Conservation (phyloP, 2,797 vertebrate genomes). For the Anomalospiza imberbis region DNA sequence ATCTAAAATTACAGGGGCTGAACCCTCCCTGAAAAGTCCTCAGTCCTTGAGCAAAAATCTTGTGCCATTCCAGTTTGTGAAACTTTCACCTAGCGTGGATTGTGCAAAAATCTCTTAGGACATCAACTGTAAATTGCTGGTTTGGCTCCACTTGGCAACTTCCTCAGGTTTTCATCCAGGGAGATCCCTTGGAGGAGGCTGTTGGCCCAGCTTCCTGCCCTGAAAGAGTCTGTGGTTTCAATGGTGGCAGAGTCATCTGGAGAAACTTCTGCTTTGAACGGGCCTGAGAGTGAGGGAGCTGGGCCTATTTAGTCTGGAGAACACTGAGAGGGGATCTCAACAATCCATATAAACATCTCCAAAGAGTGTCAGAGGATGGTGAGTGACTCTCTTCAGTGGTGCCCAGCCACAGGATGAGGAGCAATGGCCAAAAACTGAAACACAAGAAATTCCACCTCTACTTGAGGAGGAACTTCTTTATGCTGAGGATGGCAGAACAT, state of each 20-base stretch:
- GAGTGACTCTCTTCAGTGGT: not conserved
- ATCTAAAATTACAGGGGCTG: not conserved
- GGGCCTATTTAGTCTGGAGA: not conserved
- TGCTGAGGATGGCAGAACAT: not conserved
- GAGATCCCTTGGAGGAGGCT: not conserved
- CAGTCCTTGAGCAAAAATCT: not conserved
- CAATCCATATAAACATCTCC: not conserved
- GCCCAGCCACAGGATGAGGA: not conserved
- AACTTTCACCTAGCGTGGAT: not conserved
- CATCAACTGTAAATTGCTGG: conserved; percentile 22
- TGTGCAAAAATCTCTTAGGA: conserved; percentile 41
- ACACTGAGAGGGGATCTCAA: not conserved
- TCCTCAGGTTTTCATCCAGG: conserved; percentile 17
- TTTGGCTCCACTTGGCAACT: conserved; percentile 14
- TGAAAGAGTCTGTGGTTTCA: conserved; percentile 9
- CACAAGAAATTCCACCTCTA: not conserved
- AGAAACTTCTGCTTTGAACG: not conserved
- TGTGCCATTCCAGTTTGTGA: not conserved
- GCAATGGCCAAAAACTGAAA: not conserved
- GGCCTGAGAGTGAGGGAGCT: not conserved
- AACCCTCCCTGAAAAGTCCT: not conserved
- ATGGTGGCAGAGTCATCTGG: not conserved
- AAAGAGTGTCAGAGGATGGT: not conserved
- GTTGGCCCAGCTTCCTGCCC: conserved; percentile 46
- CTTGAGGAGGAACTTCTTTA: not conserved